Conservation (phyloP, 2,888 invertebrate genomes). For the Apotomis turbidana region DNA sequence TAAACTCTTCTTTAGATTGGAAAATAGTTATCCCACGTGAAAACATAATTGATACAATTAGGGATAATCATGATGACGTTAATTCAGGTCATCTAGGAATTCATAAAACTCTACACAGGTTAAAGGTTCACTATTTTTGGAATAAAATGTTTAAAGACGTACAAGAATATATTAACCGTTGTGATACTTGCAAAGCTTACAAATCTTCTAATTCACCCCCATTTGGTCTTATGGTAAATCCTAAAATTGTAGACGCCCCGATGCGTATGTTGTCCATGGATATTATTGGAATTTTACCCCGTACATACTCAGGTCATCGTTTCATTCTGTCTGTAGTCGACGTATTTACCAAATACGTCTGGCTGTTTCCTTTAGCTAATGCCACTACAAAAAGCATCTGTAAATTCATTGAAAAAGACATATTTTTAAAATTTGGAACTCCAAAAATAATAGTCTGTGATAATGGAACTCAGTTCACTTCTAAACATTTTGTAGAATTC, state of each 20-base stretch:
- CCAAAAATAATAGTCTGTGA: conserved; percentile 28
- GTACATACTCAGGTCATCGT: conserved; percentile 22
- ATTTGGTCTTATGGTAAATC: conserved; percentile 8
- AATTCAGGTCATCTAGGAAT: conserved; percentile 21
- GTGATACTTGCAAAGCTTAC: conserved; percentile 18
- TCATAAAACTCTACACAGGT: conserved; percentile 15
- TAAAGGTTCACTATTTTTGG: conserved; percentile 23
- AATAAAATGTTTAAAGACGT: conserved; percentile 9
- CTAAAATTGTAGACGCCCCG: conserved; percentile 4
- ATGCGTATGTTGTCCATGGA: conserved; percentile 10
- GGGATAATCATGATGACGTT: conserved; percentile 23
- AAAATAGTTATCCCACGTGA: conserved; percentile 22
- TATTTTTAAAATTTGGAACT: conserved; percentile 27
- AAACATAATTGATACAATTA: conserved; percentile 3
- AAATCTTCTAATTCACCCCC: conserved; percentile 16
- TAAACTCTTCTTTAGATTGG: conserved; percentile 9
- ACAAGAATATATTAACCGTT: neutral
- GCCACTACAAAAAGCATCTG: conserved; percentile 18
- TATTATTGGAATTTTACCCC: conserved; percentile 10
- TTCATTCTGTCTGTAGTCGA: conserved; percentile 21
- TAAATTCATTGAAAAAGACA: conserved; percentile 21
- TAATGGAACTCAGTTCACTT: conserved; percentile 31
- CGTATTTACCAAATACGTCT: conserved; percentile 21
- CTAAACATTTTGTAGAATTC: conserved; percentile 21
- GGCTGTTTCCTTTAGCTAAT: conserved; percentile 24